These are phyloP conservation scores for Orycteropus afer DNA, from an alignment of 2,113 vertebrate genomes.

Conservation along the genomic window DNA sequence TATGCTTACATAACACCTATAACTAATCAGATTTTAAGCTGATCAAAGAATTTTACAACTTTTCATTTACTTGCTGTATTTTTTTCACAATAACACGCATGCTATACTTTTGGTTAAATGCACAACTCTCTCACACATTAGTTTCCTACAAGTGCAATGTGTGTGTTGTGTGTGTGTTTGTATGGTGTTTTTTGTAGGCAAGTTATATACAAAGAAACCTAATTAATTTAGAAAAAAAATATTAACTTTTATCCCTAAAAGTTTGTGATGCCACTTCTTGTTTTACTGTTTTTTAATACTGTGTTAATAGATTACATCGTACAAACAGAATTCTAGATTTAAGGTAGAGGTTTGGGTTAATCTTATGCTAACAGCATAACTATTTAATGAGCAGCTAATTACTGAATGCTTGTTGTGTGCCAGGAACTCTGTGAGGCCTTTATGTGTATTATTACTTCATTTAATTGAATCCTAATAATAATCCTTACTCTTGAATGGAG, in stretches of 20 bases:
- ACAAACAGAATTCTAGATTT: background rate
- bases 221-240: background rate
- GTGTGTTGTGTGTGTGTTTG: no score
- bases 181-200: no score
- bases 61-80: background rate
- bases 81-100: background rate
- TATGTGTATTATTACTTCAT: background rate
- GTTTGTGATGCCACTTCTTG: background rate
- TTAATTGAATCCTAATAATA: background rate
- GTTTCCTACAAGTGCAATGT: no score
- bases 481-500: no score
- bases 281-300: background rate
- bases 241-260: background rate
- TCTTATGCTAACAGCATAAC: background rate
- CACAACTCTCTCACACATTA: background rate
- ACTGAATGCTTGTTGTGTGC: background rate
- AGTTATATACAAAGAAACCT: no score
- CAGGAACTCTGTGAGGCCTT: background rate
- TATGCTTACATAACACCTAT: background rate
- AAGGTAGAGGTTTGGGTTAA: constrained; percentile 15
- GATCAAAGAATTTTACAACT: background rate
- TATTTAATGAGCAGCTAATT: background rate
- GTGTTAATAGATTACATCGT: background rate
- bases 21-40: background rate
- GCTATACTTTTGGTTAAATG: background rate